phyloP scores from a whole-genome alignment of 2,797 vertebrate species.

The Bradypus variegatus region DNA sequence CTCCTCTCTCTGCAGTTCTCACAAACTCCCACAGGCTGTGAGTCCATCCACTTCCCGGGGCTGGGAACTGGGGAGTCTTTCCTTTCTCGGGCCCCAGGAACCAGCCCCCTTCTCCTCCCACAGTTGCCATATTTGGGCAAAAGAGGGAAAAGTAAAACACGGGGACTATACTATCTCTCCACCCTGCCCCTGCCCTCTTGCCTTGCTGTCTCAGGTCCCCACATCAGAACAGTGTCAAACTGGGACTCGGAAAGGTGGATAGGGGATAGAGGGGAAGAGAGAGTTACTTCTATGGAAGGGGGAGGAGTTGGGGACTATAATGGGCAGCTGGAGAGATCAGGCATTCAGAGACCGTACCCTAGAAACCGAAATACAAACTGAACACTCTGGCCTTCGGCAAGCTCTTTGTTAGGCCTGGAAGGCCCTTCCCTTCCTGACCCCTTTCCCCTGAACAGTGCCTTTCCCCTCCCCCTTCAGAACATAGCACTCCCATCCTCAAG shows the following conservation, averaged over 20 bases:
- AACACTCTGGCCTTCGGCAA: not conserved
- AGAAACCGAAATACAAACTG: not conserved
- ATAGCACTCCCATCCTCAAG: not conserved
- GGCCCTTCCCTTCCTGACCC: not conserved
- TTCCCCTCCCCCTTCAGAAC: not conserved
- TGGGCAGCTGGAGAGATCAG: not conserved
- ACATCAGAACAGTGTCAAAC: not conserved
- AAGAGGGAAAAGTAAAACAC: not conserved
- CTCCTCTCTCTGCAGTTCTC: not conserved
- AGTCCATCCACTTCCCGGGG: not conserved
- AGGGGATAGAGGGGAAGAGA: not conserved
- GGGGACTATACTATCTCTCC: not conserved
- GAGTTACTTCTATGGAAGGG: not conserved
- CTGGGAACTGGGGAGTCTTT: not conserved
- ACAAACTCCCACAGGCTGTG: not conserved
- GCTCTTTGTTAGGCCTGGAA: not conserved
- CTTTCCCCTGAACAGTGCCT: not conserved
- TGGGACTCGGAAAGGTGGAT: not conserved
- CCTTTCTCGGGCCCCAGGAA: not conserved
- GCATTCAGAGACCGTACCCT: not conserved
- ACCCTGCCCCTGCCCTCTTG: not conserved
- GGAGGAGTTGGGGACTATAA: not conserved
- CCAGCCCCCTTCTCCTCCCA: not conserved
- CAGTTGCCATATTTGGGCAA: conserved; percentile 7
- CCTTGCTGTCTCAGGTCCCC: not conserved